Evolutionary conservation across 1,140 invertebrate genomes (phyloP).

Genomic region (Solen grandis): DNA sequence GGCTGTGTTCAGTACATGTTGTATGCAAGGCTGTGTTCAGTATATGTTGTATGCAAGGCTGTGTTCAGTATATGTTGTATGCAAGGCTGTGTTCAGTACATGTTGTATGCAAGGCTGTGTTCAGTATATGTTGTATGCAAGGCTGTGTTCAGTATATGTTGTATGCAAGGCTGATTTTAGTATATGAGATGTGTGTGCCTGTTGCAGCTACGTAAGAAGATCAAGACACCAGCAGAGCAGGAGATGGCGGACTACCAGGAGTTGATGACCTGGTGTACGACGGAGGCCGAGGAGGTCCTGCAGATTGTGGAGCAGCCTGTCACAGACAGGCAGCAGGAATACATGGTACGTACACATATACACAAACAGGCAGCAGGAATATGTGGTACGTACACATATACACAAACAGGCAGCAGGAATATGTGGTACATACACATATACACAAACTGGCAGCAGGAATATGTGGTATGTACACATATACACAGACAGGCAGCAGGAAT

Average conservation of each 20-base stretch:
- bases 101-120: too few species aligned
- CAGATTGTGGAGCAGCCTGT: constrained; percentile 72
- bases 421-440: constrained; percentile 74
- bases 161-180: too few species aligned
- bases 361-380: constrained; percentile 76
- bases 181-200: too few species aligned
- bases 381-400: constrained; percentile 74
- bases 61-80: too few species aligned
- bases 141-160: too few species aligned
- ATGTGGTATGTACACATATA: constrained; percentile 74
- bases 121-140: too few species aligned
- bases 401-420: constrained; percentile 76
- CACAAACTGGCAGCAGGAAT: constrained; percentile 76
- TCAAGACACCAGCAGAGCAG: constrained; percentile 85
- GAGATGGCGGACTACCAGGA: constrained; percentile 91
- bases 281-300: constrained; percentile 76
- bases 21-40: too few species aligned
- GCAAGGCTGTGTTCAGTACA: too few species aligned
- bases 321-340: constrained; percentile 77
- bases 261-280: constrained; percentile 89
- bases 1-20: too few species aligned
- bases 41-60: too few species aligned
- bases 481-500: too few species aligned
- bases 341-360: constrained; percentile 74
- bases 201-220: constrained; percentile 61